Evolutionary conservation across 2,797 vertebrate species (phyloP).

Genomic region (Geotrypetes seraphini): DNA sequence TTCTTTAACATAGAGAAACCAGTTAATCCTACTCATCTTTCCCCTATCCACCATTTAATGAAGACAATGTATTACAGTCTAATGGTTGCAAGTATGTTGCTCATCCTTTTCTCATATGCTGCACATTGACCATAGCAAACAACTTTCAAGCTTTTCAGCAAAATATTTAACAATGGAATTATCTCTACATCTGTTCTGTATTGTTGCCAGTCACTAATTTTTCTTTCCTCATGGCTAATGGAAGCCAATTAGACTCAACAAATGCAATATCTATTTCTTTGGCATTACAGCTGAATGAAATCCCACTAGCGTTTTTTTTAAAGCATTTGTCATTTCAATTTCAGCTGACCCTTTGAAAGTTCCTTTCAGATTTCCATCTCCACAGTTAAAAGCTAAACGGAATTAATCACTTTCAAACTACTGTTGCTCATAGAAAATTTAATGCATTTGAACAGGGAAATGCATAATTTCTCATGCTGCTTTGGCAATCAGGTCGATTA

Average conservation of each 20-base stretch:
- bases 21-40: no score
- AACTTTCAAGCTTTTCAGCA: slow-evolving; percentile 11
- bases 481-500: slow-evolving; percentile 37
- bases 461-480: slow-evolving; percentile 20
- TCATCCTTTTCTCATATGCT: no score
- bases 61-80: no score
- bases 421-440: slow-evolving; percentile 27
- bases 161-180: background rate
- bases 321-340: slow-evolving; percentile 29
- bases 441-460: slow-evolving; percentile 8
- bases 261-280: slow-evolving; percentile 25
- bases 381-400: slow-evolving; percentile 27
- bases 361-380: slow-evolving; percentile 23
- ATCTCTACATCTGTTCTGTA: slow-evolving; percentile 15
- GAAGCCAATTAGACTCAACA: slow-evolving; percentile 28
- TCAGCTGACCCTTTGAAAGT: slow-evolving; percentile 12
- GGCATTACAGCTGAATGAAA: slow-evolving; percentile 19
- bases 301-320: slow-evolving; percentile 15
- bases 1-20: no score
- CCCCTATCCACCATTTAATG: no score
- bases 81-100: no score
- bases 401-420: slow-evolving; percentile 31
- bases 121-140: slow-evolving; percentile 5
- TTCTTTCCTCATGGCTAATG: slow-evolving; percentile 10
- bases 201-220: slow-evolving; percentile 19